Percentiles rank a stretch among this genome's conserved stretches.
Evolutionary conservation across 2,888 invertebrate genomes (phyloP).

Genomic region (Ptilodon capucinus): DNA sequence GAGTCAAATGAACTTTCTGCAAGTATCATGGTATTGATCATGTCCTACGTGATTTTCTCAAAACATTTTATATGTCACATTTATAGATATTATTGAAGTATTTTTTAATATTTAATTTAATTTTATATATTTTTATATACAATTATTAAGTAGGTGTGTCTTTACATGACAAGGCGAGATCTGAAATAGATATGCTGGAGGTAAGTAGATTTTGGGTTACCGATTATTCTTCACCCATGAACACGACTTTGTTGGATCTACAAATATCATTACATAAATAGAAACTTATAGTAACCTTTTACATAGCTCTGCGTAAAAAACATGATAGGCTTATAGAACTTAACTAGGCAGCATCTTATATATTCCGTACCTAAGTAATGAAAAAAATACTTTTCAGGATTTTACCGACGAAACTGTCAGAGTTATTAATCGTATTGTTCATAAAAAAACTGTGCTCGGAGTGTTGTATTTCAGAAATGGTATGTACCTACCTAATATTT

Average conservation of each 20-base stretch:
- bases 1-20: no score
- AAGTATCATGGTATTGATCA: no score
- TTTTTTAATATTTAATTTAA: background rate
- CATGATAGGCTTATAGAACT: no score
- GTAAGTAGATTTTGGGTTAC: background rate
- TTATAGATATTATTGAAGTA: no score
- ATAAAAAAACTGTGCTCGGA: conserved; percentile 41
- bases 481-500: conserved; percentile 17
- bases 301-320: no score
- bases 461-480: conserved; percentile 45
- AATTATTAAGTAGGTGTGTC: no score
- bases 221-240: no score
- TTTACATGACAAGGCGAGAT: background rate
- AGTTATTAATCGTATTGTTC: conserved; percentile 47
- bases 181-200: background rate
- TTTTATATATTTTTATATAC: background rate
- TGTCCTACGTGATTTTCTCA: background rate
- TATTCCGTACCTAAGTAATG: background rate
- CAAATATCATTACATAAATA: no score
- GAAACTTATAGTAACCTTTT: no score
- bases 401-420: conserved; percentile 34
- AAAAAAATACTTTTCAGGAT: conserved; percentile 31
- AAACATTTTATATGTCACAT: background rate
- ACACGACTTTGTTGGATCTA: no score
- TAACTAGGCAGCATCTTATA: no score